Percentiles rank a stretch among this genome's conserved stretches.
phyloP scores from a whole-genome alignment of 2,113 vertebrate species.

The Cyanocitta stelleri region DNA sequence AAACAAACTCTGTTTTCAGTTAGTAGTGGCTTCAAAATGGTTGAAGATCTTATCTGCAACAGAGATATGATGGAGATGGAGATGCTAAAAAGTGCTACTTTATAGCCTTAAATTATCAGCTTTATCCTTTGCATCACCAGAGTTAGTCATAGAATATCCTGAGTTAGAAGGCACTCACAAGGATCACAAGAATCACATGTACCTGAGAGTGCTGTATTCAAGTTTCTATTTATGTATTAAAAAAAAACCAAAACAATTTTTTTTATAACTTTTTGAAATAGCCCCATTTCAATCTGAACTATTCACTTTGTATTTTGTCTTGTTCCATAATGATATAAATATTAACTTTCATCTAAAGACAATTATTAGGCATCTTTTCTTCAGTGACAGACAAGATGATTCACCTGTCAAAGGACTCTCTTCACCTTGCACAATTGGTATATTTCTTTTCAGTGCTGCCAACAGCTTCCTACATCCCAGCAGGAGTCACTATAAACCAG shows the following conservation, averaged over 20 bases:
- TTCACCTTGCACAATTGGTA: background rate
- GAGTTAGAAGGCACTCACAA: background rate
- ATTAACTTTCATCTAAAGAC: background rate
- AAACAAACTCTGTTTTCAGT: background rate
- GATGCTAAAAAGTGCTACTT: background rate
- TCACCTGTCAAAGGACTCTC: background rate
- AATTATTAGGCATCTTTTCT: background rate
- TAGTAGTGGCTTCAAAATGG: background rate
- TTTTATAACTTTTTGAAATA: background rate
- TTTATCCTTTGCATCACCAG: background rate
- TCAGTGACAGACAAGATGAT: background rate
- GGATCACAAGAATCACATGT: background rate
- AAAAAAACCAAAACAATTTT: fast-evolving
- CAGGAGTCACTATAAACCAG: background rate
- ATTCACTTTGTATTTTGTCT: background rate
- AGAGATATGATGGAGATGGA: background rate
- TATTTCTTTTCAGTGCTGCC: background rate
- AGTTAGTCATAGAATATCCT: background rate
- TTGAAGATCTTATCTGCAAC: background rate
- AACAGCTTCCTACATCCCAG: background rate
- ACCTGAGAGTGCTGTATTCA: background rate
- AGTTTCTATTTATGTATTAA: background rate
- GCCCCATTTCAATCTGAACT: background rate
- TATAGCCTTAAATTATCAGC: background rate
- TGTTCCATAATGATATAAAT: background rate